phyloP scores from a whole-genome alignment of 1,140 invertebrate genomes.

The Bombus picipes region DNA sequence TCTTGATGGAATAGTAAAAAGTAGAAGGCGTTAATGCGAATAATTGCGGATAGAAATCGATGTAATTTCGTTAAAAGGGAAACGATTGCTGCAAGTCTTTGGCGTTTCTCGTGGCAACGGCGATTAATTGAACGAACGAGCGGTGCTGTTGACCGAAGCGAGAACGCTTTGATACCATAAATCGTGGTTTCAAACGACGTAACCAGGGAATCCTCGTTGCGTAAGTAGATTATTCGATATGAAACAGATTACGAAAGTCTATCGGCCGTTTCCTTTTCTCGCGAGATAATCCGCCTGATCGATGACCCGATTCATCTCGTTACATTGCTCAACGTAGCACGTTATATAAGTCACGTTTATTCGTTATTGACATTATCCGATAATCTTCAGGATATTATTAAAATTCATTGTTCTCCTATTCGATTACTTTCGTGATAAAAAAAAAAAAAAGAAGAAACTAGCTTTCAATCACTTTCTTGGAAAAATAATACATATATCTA shows the following conservation, averaged over 20 bases:
- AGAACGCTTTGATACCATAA: slow-evolving; percentile 55
- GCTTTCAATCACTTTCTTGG: not conserved
- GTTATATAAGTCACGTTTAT: not conserved
- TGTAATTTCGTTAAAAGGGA: slow-evolving; percentile 38
- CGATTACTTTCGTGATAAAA: too few species aligned
- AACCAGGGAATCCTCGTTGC: slow-evolving; percentile 55
- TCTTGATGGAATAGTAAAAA: too few species aligned
- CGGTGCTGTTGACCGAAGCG: slow-evolving; percentile 33
- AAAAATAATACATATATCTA: not conserved
- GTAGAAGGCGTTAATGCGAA: not conserved
- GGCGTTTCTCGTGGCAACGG: slow-evolving; percentile 17
- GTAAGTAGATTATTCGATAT: slow-evolving; percentile 67
- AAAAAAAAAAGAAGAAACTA: not conserved
- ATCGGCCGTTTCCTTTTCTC: slow-evolving; percentile 31
- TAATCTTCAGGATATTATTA: not conserved
- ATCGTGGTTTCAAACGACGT: slow-evolving; percentile 64
- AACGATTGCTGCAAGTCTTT: not conserved
- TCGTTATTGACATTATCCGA: not conserved
- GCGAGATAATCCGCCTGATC: slow-evolving; percentile 38
- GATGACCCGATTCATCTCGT: slow-evolving; percentile 21
- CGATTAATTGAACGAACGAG: slow-evolving; percentile 56
- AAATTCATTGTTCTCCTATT: not conserved
- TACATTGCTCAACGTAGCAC: not conserved
- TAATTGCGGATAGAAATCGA: slow-evolving; percentile 27
- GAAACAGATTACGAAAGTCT: slow-evolving; percentile 66